Evolutionary conservation across 2,797 vertebrate genomes (phyloP).

Genomic region (Liparis tanakae): DNA sequence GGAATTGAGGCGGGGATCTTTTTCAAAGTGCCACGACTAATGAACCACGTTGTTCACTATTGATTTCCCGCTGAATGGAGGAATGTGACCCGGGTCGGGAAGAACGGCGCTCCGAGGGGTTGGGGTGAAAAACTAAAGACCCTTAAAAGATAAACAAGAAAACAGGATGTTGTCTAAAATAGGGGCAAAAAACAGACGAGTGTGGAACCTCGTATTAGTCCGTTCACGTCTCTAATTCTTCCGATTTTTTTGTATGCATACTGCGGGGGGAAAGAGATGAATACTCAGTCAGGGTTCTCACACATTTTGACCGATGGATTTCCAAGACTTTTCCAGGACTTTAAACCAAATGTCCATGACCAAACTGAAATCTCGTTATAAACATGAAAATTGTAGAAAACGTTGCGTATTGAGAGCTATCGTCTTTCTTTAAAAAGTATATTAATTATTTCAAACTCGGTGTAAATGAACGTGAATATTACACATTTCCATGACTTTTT

Average conservation of each 20-base stretch:
- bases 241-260: conserved; percentile 40
- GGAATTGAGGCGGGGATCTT: conserved; percentile 56
- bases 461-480: too few species aligned
- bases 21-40: conserved; percentile 68
- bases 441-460: too few species aligned
- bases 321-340: too few species aligned
- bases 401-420: too few species aligned
- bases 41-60: conserved; percentile 64
- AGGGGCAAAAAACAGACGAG: conserved; percentile 25
- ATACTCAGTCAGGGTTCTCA: conserved; percentile 5
- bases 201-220: conserved; percentile 52
- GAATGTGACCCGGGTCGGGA: conserved; percentile 46
- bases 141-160: conserved; percentile 24
- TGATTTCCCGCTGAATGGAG: conserved; percentile 63
- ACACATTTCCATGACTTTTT: too few species aligned
- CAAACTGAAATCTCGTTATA: too few species aligned
- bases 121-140: conserved; percentile 30
- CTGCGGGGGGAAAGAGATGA: conserved; percentile 27
- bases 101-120: conserved; percentile 38
- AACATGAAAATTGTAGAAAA: too few species aligned
- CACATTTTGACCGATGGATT: too few species aligned
- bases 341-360: too few species aligned
- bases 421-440: too few species aligned
- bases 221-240: conserved; percentile 35
- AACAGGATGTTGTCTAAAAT: conserved; percentile 30